Evolutionary conservation across 1,140 invertebrate genomes (phyloP), one percentile per base, ranked within the genome.

Genomic region (Ceratina calcarata): DNA sequence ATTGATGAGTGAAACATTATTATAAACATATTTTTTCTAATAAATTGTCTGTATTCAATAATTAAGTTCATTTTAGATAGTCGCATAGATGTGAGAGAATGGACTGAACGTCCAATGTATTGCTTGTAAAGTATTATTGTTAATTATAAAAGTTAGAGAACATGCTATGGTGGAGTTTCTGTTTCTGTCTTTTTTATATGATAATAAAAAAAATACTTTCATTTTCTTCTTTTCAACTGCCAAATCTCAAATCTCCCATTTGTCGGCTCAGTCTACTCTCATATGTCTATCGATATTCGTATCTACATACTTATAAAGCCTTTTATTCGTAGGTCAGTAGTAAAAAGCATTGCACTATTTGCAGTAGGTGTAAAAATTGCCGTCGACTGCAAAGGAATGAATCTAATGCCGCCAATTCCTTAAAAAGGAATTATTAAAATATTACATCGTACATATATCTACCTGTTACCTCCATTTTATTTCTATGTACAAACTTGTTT

Each of bases 331-430:
- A 96, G 95, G 95, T 95, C 95, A 86, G 76, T 96, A n/a, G 93
- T 96, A 20, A 96, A 96, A 91, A 96, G 95, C 87, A 93, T 96
- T 65, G 95, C 94, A 60, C 92, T 96, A 81, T 96, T 96, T 87
- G 93, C 94, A 78, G 81, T 96, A 32, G 95, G 95, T 58, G 93
- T 96, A 16, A 94, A 94, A 68, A 94, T 96, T 81, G 95, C 95
- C 18, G 93, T 95, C 86, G 95, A 96, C 89, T 95, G 95, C 80
- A 91, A 93, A 24, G 95, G 95, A 68, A 89, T 96, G 24, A 95
- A 96, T 90, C 87, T 96, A 15, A 88, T 93, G 87, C 87, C 90
- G 37, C 53, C 89, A 22, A 27, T 82, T 22, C 70, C 80, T 61
- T 72, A 72, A 27, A 60, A 72, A 51, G 15, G 20, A 10, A 8